Evolutionary conservation across 2,113 vertebrate genomes (phyloP).

Genomic region (Pituophis catenifer): DNA sequence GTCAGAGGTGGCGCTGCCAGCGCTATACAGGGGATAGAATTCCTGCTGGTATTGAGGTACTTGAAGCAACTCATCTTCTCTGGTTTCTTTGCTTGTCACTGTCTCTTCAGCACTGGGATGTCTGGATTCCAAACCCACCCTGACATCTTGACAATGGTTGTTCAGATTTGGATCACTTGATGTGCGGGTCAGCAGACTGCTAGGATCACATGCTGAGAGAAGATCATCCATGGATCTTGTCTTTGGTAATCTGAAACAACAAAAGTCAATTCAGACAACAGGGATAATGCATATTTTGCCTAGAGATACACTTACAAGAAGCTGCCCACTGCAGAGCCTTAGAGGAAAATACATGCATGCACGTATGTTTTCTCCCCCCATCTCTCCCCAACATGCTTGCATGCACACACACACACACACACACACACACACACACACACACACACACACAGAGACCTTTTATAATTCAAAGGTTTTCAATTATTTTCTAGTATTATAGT

Average conservation of each 20-base stretch:
- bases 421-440: not conserved
- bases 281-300: not conserved
- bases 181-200: constrained; percentile 85
- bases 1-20: constrained; percentile 41
- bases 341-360: not conserved
- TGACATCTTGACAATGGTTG: constrained; percentile 90
- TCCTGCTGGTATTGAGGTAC: constrained; percentile 24
- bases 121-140: constrained; percentile 74
- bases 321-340: not conserved
- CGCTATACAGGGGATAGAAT: constrained; percentile 1
- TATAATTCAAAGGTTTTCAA: not conserved
- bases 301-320: too few relatives aligned
- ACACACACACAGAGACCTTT: not conserved
- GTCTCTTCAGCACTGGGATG: constrained; percentile 54
- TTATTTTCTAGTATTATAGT: not conserved
- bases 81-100: constrained; percentile 19
- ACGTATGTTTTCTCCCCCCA: not conserved
- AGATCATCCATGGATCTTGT: constrained; percentile 96
- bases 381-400: not conserved
- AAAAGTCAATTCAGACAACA: constrained; percentile 22
- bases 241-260: constrained; percentile 86
- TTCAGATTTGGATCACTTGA: constrained; percentile 98
- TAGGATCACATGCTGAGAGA: constrained; percentile 87
- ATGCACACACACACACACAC: not conserved
- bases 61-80: constrained; percentile 34